Base-by-base conservation (phyloP, 2,113 vertebrate genomes). In the Aix galericulata region DNA sequence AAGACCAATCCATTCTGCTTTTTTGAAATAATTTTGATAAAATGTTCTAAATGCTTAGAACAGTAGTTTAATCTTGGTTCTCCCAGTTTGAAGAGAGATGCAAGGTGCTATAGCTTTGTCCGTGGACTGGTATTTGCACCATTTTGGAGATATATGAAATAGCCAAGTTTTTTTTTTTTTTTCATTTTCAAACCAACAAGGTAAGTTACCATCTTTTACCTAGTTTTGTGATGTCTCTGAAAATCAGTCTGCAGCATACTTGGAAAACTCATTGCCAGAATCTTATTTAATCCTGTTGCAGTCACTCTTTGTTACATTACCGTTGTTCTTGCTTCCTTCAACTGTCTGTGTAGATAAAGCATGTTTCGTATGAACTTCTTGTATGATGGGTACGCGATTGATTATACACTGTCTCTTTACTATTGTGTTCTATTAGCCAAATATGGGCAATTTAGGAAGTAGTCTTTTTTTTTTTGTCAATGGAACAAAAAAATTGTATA, bases 361-460 rank as follows among this genome's bases (percentile, higher is more conserved):
- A 20, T 12, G 1, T 32, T 82, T 64, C 26, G 13, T 2, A 2
- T 64, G 16, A 17, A 31, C 10, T 40, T 52, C 60, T 66, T 56
- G 15, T 52, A 26, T 1, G 8, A 26, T 16, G 4, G 4, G 0
- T 46, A 5, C 0, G 2, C 32, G 13, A 26, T n/a, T n/a, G 74
- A 27, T 73, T 63, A 25, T 76, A 32, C 17, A 64, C 4, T 46
- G 17, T 26, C 10, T 44, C 20, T 83, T 50, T 29, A 50, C 3
- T 12, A 50, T 80, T 50, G 13, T 71, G 9, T 56, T 56, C 3
- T 48, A 3, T 76, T 66, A 66, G 7, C 77, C 26, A 66, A 15
- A 8, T 42, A 16, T 58, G 73, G 44, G 11, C 13, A 34, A 48
- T 73, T 88, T 34, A 62, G 63, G 73, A 86, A 77, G 55, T 1